Evolutionary conservation across 2,797 vertebrate genomes (phyloP), one percentile per base, ranked within the genome.

Genomic region (Catamblyrhynchus diadema): DNA sequence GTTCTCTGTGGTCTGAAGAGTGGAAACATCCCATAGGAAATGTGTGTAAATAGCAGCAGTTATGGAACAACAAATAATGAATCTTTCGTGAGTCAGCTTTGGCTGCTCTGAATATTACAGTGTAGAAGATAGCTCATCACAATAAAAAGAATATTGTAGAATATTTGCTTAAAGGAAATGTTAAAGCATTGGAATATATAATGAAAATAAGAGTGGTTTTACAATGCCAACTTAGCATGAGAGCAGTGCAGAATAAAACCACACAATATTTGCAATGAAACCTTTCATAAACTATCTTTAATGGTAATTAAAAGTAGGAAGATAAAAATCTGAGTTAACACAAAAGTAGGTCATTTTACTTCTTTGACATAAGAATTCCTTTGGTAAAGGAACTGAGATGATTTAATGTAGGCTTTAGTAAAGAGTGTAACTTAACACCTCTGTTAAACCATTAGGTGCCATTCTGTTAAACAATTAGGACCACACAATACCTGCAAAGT

Each of bases 51-150:
- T 93, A 83, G 80, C 88, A 92, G 73, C 71, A 90, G 86, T 94
- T 96, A 80, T 74, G 47, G 81, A 80, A 94, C 81, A 94, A 95
- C 82, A 97, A 95, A 95, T 91, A 94, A 94, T 94, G 90, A 89
- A 87, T 93, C 90, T 91, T 93, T 81, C 8, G 71, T 95, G 90
- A 92, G 83, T 95, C 95, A 95, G 81, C 69, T 93, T 94, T 94
- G 73, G 61, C 78, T 92, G 67, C 61, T 72, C 75, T 91, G 73
- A 96, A 88, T 69, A 94, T 86, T 54, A 78, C 1, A 0, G 22
- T 59, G n/a, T 60, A 71, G 74, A 87, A 74, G 33, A 85, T 44
- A 92, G 69, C 35, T 88, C 79, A 85, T 72, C 89, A 83, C 42
- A 80, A 37, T 73, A 74, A 90, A 90, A 88, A 57, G 67, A 64